Conservation (phyloP, 2,113 vertebrate species). For the Rhinoderma darwinii region DNA sequence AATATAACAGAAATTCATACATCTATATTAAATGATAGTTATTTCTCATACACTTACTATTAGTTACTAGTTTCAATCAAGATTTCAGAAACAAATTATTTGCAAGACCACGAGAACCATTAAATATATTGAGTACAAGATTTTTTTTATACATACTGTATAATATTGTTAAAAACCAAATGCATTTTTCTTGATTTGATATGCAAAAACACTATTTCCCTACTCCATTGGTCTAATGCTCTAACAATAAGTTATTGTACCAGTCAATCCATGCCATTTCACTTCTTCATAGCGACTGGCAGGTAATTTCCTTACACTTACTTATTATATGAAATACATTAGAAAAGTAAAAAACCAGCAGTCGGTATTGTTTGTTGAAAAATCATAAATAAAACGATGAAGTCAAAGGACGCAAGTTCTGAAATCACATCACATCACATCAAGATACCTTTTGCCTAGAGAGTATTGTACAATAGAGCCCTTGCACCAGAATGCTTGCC, state of each 20-base stretch:
- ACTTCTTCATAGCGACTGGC: background rate
- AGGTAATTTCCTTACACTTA: background rate
- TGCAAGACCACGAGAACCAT: background rate
- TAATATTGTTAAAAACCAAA: too few relatives aligned
- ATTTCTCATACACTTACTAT: too few relatives aligned
- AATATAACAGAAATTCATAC: too few relatives aligned
- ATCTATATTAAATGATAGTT: too few relatives aligned
- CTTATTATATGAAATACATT: conserved; percentile 17
- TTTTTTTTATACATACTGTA: background rate
- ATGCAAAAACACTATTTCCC: background rate
- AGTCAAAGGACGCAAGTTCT: conserved; percentile 27
- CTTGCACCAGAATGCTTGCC: conserved; percentile 51
- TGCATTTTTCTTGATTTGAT: background rate
- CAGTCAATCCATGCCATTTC: background rate
- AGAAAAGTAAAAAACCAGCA: conserved; percentile 5
- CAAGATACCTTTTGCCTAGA: conserved; percentile 51
- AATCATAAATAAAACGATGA: conserved; percentile 40
- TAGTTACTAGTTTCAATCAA: too few relatives aligned
- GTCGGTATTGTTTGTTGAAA: conserved; percentile 1
- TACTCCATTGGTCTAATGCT: background rate
- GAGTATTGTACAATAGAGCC: conserved; percentile 50
- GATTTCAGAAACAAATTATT: background rate
- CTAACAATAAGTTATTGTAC: background rate
- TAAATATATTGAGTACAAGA: background rate
- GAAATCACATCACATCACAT: conserved; percentile 50